Evolutionary conservation across 2,797 vertebrate genomes (phyloP).

Genomic region (Coracias cyanogaster): DNA sequence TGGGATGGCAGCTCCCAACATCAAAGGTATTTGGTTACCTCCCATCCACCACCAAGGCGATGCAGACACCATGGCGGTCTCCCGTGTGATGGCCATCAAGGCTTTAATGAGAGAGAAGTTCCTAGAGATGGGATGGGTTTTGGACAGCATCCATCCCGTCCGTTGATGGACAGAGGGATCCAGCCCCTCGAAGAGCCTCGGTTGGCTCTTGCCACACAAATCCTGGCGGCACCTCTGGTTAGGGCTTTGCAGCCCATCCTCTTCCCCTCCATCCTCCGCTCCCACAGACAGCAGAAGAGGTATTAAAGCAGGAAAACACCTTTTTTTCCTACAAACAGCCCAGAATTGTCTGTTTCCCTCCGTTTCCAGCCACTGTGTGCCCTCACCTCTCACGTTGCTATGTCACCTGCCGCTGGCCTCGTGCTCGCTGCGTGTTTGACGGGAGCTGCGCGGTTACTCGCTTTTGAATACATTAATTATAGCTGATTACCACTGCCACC

Average conservation of each 20-base stretch:
- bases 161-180: not conserved
- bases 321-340: not conserved
- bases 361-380: not conserved
- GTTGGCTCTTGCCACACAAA: not conserved
- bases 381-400: not conserved
- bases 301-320: not conserved
- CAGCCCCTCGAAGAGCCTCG: not conserved
- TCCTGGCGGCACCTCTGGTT: not conserved
- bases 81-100: not conserved
- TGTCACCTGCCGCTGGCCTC: conserved; percentile 33
- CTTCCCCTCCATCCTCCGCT: not conserved
- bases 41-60: not conserved
- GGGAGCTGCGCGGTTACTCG: not conserved
- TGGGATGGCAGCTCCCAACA: not conserved
- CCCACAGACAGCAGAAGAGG: not conserved
- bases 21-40: not conserved
- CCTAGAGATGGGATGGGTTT: not conserved
- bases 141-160: accelerated
- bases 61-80: not conserved
- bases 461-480: conserved; percentile 59
- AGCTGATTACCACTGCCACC: conserved; percentile 11
- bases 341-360: not conserved
- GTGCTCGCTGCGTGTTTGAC: not conserved
- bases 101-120: not conserved
- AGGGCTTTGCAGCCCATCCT: not conserved